Conservation (phyloP, 53 echinoderm and acorn worm species). For the Henricia sp. region DNA sequence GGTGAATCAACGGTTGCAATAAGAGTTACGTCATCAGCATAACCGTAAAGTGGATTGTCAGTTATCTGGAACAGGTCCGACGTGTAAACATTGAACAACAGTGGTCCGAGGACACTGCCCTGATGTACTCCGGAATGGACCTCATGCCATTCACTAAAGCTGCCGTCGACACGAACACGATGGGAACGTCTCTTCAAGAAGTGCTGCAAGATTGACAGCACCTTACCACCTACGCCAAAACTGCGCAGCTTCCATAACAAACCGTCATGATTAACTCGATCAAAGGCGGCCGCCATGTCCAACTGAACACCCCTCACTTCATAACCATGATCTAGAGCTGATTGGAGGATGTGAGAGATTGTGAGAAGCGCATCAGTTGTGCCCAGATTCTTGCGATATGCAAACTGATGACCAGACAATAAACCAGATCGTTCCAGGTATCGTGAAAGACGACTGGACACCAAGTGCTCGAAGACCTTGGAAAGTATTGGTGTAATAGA, state of each 20-base stretch:
- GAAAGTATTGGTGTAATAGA: too few relatives aligned
- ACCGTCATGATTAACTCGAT: neutral
- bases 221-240: neutral
- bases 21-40: neutral
- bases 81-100: slow-evolving; percentile 14
- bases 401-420: too few relatives aligned
- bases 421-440: too few relatives aligned
- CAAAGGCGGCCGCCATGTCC: neutral
- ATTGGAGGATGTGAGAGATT: neutral
- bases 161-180: slow-evolving; percentile 9
- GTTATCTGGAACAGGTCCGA: slow-evolving; percentile 7
- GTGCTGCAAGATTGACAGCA: neutral
- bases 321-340: neutral
- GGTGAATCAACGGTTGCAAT: neutral
- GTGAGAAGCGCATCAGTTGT: slow-evolving; percentile 1
- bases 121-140: slow-evolving; percentile 7
- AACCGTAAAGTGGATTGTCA: neutral
- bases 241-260: neutral
- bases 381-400: neutral
- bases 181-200: neutral
- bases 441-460: too few relatives aligned
- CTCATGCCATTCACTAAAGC: slow-evolving; percentile 1
- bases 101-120: neutral
- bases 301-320: neutral
- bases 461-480: too few relatives aligned